Base-by-base conservation (phyloP, 2,113 vertebrate genomes). In the Coregonus clupeaformis region DNA sequence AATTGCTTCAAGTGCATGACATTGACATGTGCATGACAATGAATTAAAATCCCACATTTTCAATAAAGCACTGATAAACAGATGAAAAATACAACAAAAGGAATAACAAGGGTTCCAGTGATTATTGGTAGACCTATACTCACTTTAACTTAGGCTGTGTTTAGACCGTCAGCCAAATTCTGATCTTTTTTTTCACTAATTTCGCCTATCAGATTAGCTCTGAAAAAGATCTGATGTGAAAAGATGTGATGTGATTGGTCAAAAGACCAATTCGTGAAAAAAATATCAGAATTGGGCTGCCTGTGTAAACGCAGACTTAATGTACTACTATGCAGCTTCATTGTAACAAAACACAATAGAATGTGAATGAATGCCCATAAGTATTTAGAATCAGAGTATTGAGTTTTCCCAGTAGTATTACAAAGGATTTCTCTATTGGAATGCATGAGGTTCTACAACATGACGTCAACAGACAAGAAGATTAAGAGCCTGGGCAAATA, bases 1-100 rank as follows among this genome's bases (percentile, higher is more conserved):
- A 86, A 89, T 90, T 64, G 62, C 22, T 27, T 90, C 65, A 68
- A 74, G 65, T 85, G 80, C 27, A 27, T 27, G 27, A 27, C 27
- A 27, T 27, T 27, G 27, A 27, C 2, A 27, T 27, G 27, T 32
- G 36, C 36, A 36, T 36, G 36, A 36, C 36, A 36, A 9, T 36
- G 9, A 42, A 69, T 57, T 80, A 57, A 69, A 78, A 77, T 24
- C 69, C 66, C n/a, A 81, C 55, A 78, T 79, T 76, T 67, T 68
- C 29, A 69, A 80, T 45, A 84, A 75, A 70, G 75, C 25, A 64
- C 55, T 27, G 75, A 83, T 70, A 71, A 52, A 67, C 65, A 77
- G 74, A 80, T 25, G 30, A 4, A 66, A 76, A 45, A 81, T 30
- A 3, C 59, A 73, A 25, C 68, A 79, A 77, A 76, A 14, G 24